A percentile compares a stretch with the other conserved stretches of the same genome.
Conservation (phyloP, 2,113 vertebrate genomes). For the Hylia prasina region DNA sequence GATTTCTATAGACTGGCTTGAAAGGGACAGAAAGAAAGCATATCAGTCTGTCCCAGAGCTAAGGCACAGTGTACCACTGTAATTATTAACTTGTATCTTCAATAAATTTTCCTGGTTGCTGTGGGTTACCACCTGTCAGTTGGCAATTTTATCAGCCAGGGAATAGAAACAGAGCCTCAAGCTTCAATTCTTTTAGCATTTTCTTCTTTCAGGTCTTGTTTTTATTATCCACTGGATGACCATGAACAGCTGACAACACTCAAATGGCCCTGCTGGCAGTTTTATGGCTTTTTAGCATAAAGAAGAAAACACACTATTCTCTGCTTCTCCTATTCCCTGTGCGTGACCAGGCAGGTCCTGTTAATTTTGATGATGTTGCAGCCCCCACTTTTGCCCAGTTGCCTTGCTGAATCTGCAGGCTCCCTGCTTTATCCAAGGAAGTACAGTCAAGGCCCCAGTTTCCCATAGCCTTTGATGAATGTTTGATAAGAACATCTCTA, state of each 20-base stretch:
- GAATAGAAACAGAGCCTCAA: neutral
- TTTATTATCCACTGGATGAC: neutral
- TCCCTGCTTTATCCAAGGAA: neutral
- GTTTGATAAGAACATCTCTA: neutral
- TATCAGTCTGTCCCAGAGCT: neutral
- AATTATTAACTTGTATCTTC: slow-evolving; percentile 11
- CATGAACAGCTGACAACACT: neutral
- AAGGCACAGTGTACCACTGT: neutral
- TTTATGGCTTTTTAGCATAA: neutral
- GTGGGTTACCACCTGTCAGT: neutral
- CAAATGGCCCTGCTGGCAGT: neutral
- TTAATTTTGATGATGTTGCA: neutral
- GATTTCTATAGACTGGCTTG: neutral
- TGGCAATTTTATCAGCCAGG: neutral
- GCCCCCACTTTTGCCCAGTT: neutral
- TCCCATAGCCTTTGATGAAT: neutral
- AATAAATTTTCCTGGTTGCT: neutral
- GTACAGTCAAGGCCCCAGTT: neutral
- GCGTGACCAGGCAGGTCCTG: neutral
- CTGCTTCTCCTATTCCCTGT: neutral
- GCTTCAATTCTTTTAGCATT: neutral
- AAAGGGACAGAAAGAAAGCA: neutral
- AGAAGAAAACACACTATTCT: neutral
- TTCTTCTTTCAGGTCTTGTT: neutral
- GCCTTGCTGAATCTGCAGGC: neutral